Conservation (phyloP, 1,140 invertebrate genomes). For the Bombus picipes region DNA sequence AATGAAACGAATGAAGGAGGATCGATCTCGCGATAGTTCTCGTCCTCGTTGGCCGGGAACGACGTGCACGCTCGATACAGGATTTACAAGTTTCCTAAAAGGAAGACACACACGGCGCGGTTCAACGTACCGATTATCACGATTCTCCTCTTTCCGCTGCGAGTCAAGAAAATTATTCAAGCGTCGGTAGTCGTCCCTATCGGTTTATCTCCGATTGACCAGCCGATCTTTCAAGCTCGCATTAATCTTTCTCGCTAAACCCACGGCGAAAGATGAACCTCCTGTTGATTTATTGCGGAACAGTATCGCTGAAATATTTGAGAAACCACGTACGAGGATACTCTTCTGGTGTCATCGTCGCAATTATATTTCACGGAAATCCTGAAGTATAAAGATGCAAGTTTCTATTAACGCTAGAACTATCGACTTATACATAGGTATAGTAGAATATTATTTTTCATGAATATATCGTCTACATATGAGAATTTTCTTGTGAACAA, state of each 20-base stretch:
- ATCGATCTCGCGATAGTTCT: not conserved
- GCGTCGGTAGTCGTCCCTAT: slow-evolving; percentile 29
- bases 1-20: not conserved
- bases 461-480: no score
- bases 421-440: no score
- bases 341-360: not conserved
- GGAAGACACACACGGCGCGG: slow-evolving; percentile 18
- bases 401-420: no score
- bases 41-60: not conserved
- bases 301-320: slow-evolving; percentile 35
- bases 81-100: slow-evolving; percentile 53
- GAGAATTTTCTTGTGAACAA: no score
- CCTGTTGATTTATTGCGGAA: slow-evolving; percentile 42
- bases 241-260: slow-evolving; percentile 47
- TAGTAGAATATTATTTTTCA: no score
- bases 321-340: not conserved
- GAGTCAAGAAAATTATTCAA: slow-evolving; percentile 46
- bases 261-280: slow-evolving; percentile 23
- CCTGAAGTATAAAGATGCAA: not conserved
- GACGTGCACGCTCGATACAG: not conserved
- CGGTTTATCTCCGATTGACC: slow-evolving; percentile 36
- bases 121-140: slow-evolving; percentile 51
- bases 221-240: not conserved
- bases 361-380: not conserved
- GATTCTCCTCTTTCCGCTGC: not conserved